Base-by-base conservation (phyloP, 1,140 invertebrate genomes). In the Drosophila insularis region DNA sequence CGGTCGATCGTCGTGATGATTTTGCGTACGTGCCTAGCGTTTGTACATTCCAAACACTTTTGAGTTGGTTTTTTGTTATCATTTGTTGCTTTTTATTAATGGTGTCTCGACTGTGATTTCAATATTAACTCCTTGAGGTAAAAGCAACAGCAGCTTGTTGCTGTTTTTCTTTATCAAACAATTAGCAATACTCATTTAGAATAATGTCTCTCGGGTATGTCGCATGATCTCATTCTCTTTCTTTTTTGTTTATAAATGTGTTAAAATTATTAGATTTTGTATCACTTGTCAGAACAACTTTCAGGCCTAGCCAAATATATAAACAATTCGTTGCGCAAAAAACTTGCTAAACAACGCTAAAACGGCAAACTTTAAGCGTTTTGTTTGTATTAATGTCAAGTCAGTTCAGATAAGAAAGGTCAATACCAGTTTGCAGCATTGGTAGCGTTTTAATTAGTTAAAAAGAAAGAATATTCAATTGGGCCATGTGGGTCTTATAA, bases 21-120 rank as follows among this genome's bases (percentile, higher is more conserved):
- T 78, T 78, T 78, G 81, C 78, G 74, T 85, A 86, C 81, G 82
- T 81, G 78, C 78, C 54, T 27, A 14, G 68, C 58, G 66, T 27
- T 27, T 27, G 27, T 85, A 85, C 68, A 61, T 64, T 17, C 27
- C 27, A 81, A 54, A 53, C 39, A 50, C 27, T 70, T 46, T 46
- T 63, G 62, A 56, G 62, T 61, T 35, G 53, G 53, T 66, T 55
- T 71, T 70, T 59, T 56, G 54, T 75, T 66, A 66, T 81, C 84
- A 58, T 68, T 73, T 60, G 23, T 23, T 23, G 27, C 2, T 21
- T 1, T 1, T 21, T 21, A 1, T 21, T 21, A 2, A 2, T 27
- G 5, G 35, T 56, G 35, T 68, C 37, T 55, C 27, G 43, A 39
- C 43, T 21, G 53, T 65, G 69, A 77, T 77, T 74, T 74, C 56